Percentiles rank a stretch among this genome's conserved stretches.
These are phyloP conservation scores for Salarias fasciatus DNA, from an alignment of 2,797 vertebrate species.

Conservation along the genomic window DNA sequence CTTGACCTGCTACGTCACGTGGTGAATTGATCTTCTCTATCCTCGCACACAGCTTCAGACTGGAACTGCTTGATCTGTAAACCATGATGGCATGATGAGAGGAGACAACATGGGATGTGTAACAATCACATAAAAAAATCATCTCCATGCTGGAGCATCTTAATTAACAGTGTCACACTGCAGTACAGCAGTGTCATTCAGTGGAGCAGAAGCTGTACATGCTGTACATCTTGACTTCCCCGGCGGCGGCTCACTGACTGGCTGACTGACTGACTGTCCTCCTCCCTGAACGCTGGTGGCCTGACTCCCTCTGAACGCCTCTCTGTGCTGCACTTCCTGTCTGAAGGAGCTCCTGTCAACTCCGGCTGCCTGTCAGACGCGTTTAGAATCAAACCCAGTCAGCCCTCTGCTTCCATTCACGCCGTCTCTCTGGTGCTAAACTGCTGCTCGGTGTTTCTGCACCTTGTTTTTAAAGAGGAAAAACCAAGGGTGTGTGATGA, in stretches of 20 bases:
- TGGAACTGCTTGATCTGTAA: too few species aligned
- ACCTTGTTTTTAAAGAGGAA: conserved; percentile 11
- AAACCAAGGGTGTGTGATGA: background rate
- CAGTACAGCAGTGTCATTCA: too few species aligned
- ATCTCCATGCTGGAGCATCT: too few species aligned
- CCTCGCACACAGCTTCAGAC: too few species aligned
- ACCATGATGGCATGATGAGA: too few species aligned
- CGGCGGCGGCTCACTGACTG: background rate
- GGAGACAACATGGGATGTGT: too few species aligned
- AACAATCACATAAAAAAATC: too few species aligned
- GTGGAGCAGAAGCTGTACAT: too few species aligned
- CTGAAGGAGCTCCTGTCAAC: conserved; percentile 26
- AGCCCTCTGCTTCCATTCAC: conserved; percentile 16
- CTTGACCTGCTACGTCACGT: too few species aligned
- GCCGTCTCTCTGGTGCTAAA: background rate
- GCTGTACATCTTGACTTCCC: too few species aligned
- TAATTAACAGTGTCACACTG: too few species aligned
- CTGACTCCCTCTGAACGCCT: conserved; percentile 6
- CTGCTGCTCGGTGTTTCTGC: conserved; percentile 12
- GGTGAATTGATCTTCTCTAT: too few species aligned
- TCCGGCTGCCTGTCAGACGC: conserved; percentile 32
- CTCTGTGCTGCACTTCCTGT: conserved; percentile 16
- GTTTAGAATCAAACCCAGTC: conserved; percentile 12
- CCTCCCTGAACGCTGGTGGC: background rate
- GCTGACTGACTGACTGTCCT: background rate